phyloP scores from a whole-genome alignment of 2,797 vertebrate species.

The Menidia menidia region DNA sequence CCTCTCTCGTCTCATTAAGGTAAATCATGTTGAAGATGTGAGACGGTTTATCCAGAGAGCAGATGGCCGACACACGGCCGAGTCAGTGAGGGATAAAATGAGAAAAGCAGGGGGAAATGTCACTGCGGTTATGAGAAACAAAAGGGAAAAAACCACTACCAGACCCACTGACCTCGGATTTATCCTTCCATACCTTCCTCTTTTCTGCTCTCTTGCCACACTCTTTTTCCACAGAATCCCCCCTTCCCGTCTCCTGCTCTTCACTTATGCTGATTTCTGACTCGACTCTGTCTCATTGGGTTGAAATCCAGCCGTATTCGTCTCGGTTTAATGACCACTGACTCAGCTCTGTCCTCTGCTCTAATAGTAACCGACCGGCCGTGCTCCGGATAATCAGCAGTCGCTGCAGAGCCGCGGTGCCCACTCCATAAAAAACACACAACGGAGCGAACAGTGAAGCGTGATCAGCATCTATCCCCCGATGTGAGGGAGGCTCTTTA shows the following conservation, averaged over 20 bases:
- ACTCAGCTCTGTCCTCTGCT: constrained; percentile 54
- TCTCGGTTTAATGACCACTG: constrained; percentile 53
- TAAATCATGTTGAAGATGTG: constrained; percentile 38
- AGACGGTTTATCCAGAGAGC: constrained; percentile 38
- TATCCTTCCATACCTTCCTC: constrained; percentile 7
- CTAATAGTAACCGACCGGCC: constrained; percentile 44
- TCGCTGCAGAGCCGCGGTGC: constrained; percentile 19
- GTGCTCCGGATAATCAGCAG: constrained; percentile 46
- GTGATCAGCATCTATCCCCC: constrained; percentile 36
- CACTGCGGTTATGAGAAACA: constrained; percentile 48
- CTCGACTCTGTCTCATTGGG: constrained; percentile 26
- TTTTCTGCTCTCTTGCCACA: neutral
- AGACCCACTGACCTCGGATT: constrained; percentile 34
- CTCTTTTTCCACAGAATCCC: neutral
- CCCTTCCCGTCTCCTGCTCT: constrained; percentile 7
- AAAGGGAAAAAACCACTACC: constrained; percentile 29
- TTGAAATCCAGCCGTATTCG: constrained; percentile 33
- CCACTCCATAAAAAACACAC: constrained; percentile 43
- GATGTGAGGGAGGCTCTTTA: neutral
- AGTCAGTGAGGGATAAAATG: constrained; percentile 60
- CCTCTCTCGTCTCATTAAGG: constrained; percentile 34
- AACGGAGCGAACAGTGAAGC: constrained; percentile 16
- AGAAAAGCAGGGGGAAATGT: constrained; percentile 55
- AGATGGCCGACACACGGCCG: constrained; percentile 36
- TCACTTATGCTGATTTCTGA: constrained; percentile 21